phyloP scores from a whole-genome alignment of 2,113 vertebrate genomes.

The Salvator merianae region DNA sequence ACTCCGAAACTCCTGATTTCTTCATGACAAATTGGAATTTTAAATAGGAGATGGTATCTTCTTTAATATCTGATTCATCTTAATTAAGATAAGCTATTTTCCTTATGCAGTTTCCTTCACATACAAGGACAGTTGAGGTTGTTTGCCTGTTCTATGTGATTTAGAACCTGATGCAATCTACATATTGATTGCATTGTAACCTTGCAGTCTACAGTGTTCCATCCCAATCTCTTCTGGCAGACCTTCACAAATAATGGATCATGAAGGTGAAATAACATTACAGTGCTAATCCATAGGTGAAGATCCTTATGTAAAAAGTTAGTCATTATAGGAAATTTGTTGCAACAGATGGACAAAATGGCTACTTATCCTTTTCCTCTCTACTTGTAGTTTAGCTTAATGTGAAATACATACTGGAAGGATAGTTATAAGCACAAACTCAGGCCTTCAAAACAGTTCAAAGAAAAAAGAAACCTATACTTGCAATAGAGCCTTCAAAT shows the following conservation, averaged over 20 bases:
- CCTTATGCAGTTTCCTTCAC: constrained; percentile 9
- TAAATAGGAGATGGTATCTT: not conserved
- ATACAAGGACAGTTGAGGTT: constrained; percentile 20
- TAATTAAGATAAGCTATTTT: not conserved
- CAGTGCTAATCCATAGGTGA: constrained; percentile 7
- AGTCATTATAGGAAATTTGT: not conserved
- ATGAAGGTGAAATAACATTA: constrained; percentile 8
- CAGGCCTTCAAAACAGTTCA: too few relatives aligned
- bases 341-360: not conserved
- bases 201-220: not conserved
- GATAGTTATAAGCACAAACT: too few relatives aligned
- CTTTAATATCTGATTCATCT: not conserved
- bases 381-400: not conserved
- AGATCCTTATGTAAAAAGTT: constrained; percentile 2
- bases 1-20: not conserved
- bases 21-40: not conserved
- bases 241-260: constrained; percentile 19
- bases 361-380: not conserved
- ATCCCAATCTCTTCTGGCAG: constrained; percentile 4
- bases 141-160: constrained; percentile 10
- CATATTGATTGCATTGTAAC: constrained; percentile 32
- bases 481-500: too few relatives aligned
- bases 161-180: constrained; percentile 8
- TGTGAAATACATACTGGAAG: too few relatives aligned
- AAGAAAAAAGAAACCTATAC: too few relatives aligned